Base-by-base conservation (phyloP, 2,113 vertebrate genomes). In the Sula dactylatra region DNA sequence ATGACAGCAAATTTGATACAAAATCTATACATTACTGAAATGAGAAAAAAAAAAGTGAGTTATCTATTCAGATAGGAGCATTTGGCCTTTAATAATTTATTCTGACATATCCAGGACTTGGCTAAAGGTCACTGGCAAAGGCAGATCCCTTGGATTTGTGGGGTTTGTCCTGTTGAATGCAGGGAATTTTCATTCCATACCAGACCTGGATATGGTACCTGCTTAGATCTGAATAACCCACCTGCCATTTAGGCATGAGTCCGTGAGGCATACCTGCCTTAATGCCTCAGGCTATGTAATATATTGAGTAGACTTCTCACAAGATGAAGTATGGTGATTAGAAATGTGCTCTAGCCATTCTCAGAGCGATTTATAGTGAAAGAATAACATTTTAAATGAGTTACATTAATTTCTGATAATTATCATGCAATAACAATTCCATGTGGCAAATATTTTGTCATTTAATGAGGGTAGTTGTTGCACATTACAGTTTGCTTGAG, bases 21-120 rank as follows among this genome's bases (percentile, higher is more conserved):
- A 91, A 71, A 79, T 61, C 36, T 82, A 62, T 52, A 59, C 26
- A 18, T 88, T 62, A 49, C 26, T 78, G 55, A 88, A 86, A 92
- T 55, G 32, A 80, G 13, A 64, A 59, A 91, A 84, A 56, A 32
- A 17, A 40, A 18, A 74, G 32, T 26, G 44, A 70, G 18, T 55
- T 66, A 71, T 92, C 38, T 84, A 50, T 96, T 90, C n/a, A 79
- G 61, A 79, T 80, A 54, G 61, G 31, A 56, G 14, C 36, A 88
- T 74, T 78, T 95, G n/a, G 31, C 52, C 69, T 94, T 94, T 90
- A 74, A 88, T 91, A 88, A 93, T 92, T 90, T 90, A 67, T 90
- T 88, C 47, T 95, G 86, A 90, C 77, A 70, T 84, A 92, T 92
- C 40, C 77, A 88, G 92, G 80, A 42, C 83, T 91, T 94, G 83